These are phyloP conservation scores for Babylonia areolata DNA, from an alignment of 1,140 invertebrate species.

Conservation along the genomic window DNA sequence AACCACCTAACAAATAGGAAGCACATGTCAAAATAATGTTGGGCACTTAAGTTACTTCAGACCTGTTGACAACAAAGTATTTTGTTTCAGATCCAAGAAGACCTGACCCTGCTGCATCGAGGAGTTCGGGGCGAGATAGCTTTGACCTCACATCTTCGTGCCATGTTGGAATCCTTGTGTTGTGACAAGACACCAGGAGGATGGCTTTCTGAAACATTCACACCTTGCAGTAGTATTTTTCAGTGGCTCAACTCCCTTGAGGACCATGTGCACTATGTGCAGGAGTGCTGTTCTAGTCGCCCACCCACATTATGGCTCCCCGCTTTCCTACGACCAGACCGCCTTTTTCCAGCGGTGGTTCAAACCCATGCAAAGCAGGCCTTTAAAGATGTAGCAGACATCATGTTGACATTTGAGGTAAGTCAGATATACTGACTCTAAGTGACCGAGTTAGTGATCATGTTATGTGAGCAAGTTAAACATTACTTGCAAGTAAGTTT, in stretches of 20 bases:
- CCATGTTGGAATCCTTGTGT: constrained; percentile 57
- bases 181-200: constrained; percentile 58
- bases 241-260: constrained; percentile 61
- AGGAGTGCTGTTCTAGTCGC: constrained; percentile 47
- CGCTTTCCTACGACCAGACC: constrained; percentile 68
- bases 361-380: constrained; percentile 67
- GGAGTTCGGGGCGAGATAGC: constrained; percentile 57
- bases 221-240: constrained; percentile 53
- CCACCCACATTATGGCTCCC: constrained; percentile 57
- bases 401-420: constrained; percentile 67
- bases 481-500: no score
- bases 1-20: no score
- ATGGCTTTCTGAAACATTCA: constrained; percentile 62
- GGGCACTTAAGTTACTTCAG: no score
- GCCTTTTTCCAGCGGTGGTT: constrained; percentile 66
- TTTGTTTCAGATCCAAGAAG: constrained; percentile 49
- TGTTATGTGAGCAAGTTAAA: no score
- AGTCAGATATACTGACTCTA: constrained; percentile 28
- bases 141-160: constrained; percentile 45
- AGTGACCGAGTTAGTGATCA: no score
- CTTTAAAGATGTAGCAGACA: constrained; percentile 67
- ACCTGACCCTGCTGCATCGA: constrained; percentile 57
- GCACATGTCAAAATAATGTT: no score
- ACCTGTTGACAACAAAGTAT: no score
- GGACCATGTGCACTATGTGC: constrained; percentile 48